Conservation (phyloP, 2,113 vertebrate genomes). For the Zingel zingel region DNA sequence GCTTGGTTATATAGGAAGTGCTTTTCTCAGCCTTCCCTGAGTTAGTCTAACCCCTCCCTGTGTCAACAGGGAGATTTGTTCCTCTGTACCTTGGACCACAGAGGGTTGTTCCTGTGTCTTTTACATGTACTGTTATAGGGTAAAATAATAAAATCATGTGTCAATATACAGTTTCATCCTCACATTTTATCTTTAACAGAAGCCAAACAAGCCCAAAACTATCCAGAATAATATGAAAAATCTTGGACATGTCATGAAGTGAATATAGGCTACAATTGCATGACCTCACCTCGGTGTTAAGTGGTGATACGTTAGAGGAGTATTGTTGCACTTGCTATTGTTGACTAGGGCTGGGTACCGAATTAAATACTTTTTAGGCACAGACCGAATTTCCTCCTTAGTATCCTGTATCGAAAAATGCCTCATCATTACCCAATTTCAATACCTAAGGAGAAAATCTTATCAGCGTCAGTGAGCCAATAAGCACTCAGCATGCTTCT, state of each 20-base stretch:
- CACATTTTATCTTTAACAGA: conserved; percentile 4
- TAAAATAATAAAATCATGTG: conserved; percentile 43
- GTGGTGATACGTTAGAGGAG: neutral
- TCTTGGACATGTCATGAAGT: conserved; percentile 19
- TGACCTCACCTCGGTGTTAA: conserved; percentile 10
- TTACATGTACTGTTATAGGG: conserved; percentile 30
- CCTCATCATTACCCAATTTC: no score
- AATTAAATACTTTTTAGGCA: no score
- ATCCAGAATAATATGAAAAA: neutral
- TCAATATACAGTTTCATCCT: conserved; percentile 38
- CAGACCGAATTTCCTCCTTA: no score
- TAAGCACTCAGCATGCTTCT: no score
- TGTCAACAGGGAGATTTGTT: conserved; percentile 64
- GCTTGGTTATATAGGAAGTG: conserved; percentile 43
- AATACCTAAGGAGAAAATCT: no score
- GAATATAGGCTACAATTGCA: neutral
- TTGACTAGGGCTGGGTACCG: no score
- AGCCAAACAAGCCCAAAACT: neutral
- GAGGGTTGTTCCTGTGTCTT: conserved; percentile 39
- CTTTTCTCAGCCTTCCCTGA: conserved; percentile 27
- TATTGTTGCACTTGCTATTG: neutral
- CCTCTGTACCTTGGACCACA: conserved; percentile 55
- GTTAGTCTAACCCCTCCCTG: conserved; percentile 62
- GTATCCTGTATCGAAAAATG: no score
- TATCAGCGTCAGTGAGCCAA: no score